A percentile compares a stretch with the other conserved stretches of the same genome.
Conservation (phyloP, 2,797 vertebrate genomes). For the Brotula barbata region DNA sequence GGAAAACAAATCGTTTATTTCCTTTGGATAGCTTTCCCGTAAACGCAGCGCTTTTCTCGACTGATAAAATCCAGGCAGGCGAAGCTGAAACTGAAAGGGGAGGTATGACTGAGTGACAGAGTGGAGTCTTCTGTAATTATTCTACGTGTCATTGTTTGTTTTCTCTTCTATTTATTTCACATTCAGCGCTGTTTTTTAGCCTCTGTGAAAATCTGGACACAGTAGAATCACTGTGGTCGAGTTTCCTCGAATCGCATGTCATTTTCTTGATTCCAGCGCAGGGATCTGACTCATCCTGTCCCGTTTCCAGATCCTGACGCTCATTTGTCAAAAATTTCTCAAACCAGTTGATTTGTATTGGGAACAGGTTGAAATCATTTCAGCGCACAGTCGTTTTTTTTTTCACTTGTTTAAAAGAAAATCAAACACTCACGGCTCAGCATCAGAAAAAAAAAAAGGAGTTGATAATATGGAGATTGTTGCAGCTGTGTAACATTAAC, state of each 20-base stretch:
- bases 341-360: background rate
- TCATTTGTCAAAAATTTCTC: background rate
- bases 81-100: conserved; percentile 17
- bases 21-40: conserved; percentile 39
- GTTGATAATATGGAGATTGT: background rate
- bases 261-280: too few relatives aligned
- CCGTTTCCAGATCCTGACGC: background rate
- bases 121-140: background rate
- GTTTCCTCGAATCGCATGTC: too few relatives aligned
- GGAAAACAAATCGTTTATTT: conserved; percentile 41
- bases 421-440: background rate
- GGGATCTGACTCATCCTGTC: background rate
- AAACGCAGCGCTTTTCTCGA: conserved; percentile 32
- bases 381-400: background rate
- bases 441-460: background rate
- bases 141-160: too few relatives aligned
- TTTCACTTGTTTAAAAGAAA: background rate
- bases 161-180: too few relatives aligned
- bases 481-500: background rate
- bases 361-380: background rate
- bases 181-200: too few relatives aligned
- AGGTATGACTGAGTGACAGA: too few relatives aligned
- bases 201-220: background rate
- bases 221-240: background rate
- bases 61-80: conserved; percentile 29